Evolutionary conservation across 1,140 invertebrate species (phyloP), one percentile per base, ranked within the genome.

Genomic region (Drosophila punjabiensis): DNA sequence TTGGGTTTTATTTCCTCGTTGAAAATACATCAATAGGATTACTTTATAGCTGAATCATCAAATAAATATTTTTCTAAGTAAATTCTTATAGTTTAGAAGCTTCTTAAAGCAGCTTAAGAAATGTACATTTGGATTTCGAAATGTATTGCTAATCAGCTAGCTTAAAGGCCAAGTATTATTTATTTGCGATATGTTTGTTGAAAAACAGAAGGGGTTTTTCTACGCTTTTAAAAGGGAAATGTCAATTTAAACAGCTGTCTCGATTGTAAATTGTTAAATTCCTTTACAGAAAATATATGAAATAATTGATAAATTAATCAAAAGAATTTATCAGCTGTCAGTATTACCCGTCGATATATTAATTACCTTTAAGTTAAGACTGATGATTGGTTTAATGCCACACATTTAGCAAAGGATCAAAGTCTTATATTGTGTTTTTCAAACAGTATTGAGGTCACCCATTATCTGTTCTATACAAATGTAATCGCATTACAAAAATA

Each of bases 1-100:
- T 43, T 65, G 28, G 7, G 45, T 79, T 32, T 79, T 41, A 45
- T 67, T 74, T 62, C 65, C 58, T 33, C 14, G 56, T 62, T 61
- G 30, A 61, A 35, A 47, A 63, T 37, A 37, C 33, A 55, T 20
- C 4, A 55, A 37, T 24, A 24, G 20, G 14, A 52, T n/a, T 50
- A 50, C 16, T 30, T 16, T 37, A 56, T 20, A 56, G 32, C n/a
- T 53, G 16, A 53, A 13, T 52, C 10, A 18, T 28, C 10, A 50
- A 50, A 3, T 4, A 53, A 13, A 53, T 33, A 7, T 33, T 18
- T 35, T 8, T 14, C 18, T 20, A 35, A 32, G 16, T 24, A 56
- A 24, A 56, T 24, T 56, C 4, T 2, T 20, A 16, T 14, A 16
- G 13, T 37, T 56, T 16, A 24, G 5, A 14, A 55, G 30, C 52